A percentile compares a stretch with the other conserved stretches of the same genome.
These are phyloP conservation scores for Catostomus latipinnis DNA, from an alignment of 2,797 vertebrate species.

Conservation along the genomic window DNA sequence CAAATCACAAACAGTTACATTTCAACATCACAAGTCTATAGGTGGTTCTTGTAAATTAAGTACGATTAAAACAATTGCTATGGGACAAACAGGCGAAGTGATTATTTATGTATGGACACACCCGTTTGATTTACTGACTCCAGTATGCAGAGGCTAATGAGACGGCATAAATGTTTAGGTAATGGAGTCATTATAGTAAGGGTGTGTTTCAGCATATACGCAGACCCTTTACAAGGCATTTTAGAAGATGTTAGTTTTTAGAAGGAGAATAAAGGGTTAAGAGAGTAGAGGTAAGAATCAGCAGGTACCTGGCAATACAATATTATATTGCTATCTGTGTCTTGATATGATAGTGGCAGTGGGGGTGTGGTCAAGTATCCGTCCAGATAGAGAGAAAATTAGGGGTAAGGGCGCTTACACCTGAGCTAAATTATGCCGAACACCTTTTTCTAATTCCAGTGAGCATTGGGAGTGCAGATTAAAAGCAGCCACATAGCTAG, in stretches of 20 bases:
- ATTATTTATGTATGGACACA: slow-evolving; percentile 24
- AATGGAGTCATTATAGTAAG: slow-evolving; percentile 27
- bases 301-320: too few species aligned
- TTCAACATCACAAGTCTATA: slow-evolving; percentile 23
- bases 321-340: too few species aligned
- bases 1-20: slow-evolving; percentile 33
- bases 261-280: too few species aligned
- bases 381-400: too few species aligned
- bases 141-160: slow-evolving; percentile 19
- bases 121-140: slow-evolving; percentile 19
- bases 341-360: too few species aligned
- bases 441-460: too few species aligned
- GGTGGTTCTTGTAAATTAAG: slow-evolving; percentile 48
- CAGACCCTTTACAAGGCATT: slow-evolving; percentile 2
- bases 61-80: slow-evolving; percentile 36
- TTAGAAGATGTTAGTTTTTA: background rate
- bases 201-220: slow-evolving; percentile 27
- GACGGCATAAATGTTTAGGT: slow-evolving; percentile 31
- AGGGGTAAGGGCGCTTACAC: too few species aligned
- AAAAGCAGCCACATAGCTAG: too few species aligned
- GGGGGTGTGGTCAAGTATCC: too few species aligned
- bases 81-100: slow-evolving; percentile 30
- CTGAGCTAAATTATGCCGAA: too few species aligned
- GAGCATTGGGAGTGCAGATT: too few species aligned
- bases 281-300: too few species aligned